Evolutionary conservation across 2,113 vertebrate genomes (phyloP), one percentile per base, ranked within the genome.

Genomic region (Rhegmatorhina hoffmannsi): DNA sequence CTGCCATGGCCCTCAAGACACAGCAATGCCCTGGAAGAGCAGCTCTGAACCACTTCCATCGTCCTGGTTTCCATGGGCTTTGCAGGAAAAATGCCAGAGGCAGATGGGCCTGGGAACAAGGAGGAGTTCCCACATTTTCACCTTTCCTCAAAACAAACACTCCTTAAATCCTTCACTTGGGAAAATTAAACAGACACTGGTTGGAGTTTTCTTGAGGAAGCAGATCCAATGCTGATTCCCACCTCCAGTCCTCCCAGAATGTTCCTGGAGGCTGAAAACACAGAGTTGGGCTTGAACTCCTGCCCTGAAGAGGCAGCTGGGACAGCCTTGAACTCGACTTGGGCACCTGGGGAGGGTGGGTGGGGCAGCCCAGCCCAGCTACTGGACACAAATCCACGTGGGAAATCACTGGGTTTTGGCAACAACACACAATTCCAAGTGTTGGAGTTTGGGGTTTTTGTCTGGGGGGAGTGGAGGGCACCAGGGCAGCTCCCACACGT

Each of bases 141-240:
- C 80, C 81, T 75, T 62, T 55, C 17, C 62, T 17, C 36, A 12
- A 25, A 77, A 46, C 84, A 60, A 80, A 44, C 8, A 19, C 25
- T 72, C 47, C 8, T 26, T 18, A 34, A 49, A 53, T 4, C 20
- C 13, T 38, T 38, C 34, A 1, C 7, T 7, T 3, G 11, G 20
- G 40, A 11, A 16, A 47, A n/a, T 7, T 0, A 1, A 40, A 3
- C 40, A 25, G 40, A 9, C 33, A 11, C 1, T 0, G 46, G 2
- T 5, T 33, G 15, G 58, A 33, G 33, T 38, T n/a, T 31, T 20
- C 21, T 31, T 0, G 3, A 3, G 11, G 70, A 12, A 36, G 18
- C 4, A 2, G 38, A 5, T 20, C 3, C 0, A 1, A 3, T 3
- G 14, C 49, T 4, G 3, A 0, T 16, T 2, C 11, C 44, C 31